A percentile compares a stretch with the other conserved stretches of the same genome.
Evolutionary conservation across 2,888 invertebrate species (phyloP).

Genomic region (Epinotia brunnichana): DNA sequence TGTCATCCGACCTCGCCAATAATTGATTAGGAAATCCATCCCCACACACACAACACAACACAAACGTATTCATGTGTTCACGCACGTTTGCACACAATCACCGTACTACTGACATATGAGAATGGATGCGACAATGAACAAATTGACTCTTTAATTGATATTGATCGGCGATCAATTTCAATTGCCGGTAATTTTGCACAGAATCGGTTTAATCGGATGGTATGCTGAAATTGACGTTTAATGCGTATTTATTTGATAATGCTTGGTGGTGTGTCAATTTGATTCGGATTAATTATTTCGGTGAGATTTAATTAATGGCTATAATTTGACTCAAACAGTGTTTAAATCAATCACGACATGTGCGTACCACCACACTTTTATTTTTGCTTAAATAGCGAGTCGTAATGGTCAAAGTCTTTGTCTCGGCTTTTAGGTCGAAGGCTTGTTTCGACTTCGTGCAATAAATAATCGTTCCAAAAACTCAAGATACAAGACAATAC

Average conservation of each 20-base stretch:
- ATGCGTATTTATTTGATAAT: slow-evolving; percentile 1
- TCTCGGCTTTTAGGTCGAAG: no score
- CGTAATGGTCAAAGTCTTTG: no score
- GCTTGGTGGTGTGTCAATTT: background rate
- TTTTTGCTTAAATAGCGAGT: background rate
- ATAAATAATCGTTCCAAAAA: no score
- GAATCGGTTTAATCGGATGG: slow-evolving; percentile 2
- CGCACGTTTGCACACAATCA: slow-evolving; percentile 40
- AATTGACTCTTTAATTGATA: slow-evolving; percentile 31
- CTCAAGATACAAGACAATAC: no score
- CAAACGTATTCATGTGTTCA: slow-evolving; percentile 35
- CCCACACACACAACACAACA: slow-evolving; percentile 28
- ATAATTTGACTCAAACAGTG: background rate
- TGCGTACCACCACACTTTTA: background rate
- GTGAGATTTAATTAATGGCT: background rate
- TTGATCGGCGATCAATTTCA: slow-evolving; percentile 24
- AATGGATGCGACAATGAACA: slow-evolving; percentile 19
- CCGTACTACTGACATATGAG: slow-evolving; percentile 1
- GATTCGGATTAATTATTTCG: background rate
- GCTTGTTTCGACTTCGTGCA: no score
- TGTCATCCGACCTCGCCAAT: slow-evolving; percentile 25
- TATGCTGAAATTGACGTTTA: background rate
- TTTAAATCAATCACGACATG: background rate
- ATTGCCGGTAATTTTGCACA: slow-evolving; percentile 1
- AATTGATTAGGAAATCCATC: slow-evolving; percentile 39